These are phyloP conservation scores for Echiichthys vipera DNA, from an alignment of 2,797 vertebrate genomes.

Conservation along the genomic window DNA sequence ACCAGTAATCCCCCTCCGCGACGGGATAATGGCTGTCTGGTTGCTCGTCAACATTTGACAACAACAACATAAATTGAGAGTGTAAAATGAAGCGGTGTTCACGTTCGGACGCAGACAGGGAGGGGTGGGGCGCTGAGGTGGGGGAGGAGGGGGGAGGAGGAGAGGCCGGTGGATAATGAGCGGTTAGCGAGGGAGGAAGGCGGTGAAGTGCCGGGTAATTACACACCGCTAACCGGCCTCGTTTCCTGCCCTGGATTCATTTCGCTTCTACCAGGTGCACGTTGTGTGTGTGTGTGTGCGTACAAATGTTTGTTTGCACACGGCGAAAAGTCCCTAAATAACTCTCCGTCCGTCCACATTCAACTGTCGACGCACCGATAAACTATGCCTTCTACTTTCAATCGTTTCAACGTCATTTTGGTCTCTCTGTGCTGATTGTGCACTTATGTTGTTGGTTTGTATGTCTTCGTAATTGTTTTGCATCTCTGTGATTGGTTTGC, in stretches of 20 bases:
- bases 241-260: conserved; percentile 85
- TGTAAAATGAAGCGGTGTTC: conserved; percentile 40
- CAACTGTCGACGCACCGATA: too few species aligned
- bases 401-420: too few species aligned
- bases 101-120: conserved; percentile 41
- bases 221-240: conserved; percentile 78
- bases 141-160: background rate
- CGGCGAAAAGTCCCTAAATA: conserved; percentile 43
- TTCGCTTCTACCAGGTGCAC: conserved; percentile 57
- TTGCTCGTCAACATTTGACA: conserved; percentile 55
- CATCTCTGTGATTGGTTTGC: too few species aligned
- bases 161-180: conserved; percentile 85
- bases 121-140: conserved; percentile 47
- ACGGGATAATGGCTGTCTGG: conserved; percentile 42
- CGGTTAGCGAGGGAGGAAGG: conserved; percentile 82
- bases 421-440: too few species aligned
- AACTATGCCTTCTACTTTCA: too few species aligned
- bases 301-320: conserved; percentile 26
- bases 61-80: conserved; percentile 17
- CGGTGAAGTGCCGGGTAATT: conserved; percentile 89
- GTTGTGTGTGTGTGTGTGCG: conserved; percentile 28
- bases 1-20: conserved; percentile 54
- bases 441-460: too few species aligned
- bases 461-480: too few species aligned
- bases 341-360: background rate